Percentiles rank a stretch among this genome's conserved stretches.
Conservation (phyloP, 2,888 invertebrate species). For the Tipula helvola region DNA sequence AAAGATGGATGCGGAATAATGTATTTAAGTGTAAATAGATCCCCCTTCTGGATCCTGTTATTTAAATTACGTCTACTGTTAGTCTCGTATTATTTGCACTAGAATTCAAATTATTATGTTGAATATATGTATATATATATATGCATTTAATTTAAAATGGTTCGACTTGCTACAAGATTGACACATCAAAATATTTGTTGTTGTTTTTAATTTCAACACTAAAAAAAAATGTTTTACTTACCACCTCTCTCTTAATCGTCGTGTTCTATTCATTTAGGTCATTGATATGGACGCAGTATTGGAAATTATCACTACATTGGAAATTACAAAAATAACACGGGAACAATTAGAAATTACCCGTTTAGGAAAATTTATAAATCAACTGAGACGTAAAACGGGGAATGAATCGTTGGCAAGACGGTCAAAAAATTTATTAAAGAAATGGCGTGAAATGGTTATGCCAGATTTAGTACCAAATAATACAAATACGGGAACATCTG, state of each 20-base stretch:
- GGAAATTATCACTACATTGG: conserved; percentile 86
- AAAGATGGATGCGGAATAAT: background rate
- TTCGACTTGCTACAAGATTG: background rate
- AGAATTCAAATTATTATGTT: no score
- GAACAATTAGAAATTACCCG: conserved; percentile 49
- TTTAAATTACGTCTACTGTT: background rate
- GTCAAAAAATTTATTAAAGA: conserved; percentile 81
- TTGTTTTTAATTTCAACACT: background rate
- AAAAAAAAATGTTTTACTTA: background rate
- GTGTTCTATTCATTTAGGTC: conserved; percentile 51
- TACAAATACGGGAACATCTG: background rate
- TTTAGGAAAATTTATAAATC: conserved; percentile 87
- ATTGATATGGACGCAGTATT: conserved; percentile 87
- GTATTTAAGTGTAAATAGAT: background rate
- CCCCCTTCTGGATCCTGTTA: background rate
- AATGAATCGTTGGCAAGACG: conserved; percentile 77
- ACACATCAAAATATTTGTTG: background rate
- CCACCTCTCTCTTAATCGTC: background rate
- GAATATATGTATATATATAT: background rate
- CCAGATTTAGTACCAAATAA: conserved; percentile 28
- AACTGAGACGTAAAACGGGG: conserved; percentile 71
- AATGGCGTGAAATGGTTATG: conserved; percentile 82
- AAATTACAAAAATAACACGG: conserved; percentile 53
- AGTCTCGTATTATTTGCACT: background rate
- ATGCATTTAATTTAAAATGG: background rate